phyloP scores from a whole-genome alignment of 2,113 vertebrate genomes.

The Coracopsis vasa region DNA sequence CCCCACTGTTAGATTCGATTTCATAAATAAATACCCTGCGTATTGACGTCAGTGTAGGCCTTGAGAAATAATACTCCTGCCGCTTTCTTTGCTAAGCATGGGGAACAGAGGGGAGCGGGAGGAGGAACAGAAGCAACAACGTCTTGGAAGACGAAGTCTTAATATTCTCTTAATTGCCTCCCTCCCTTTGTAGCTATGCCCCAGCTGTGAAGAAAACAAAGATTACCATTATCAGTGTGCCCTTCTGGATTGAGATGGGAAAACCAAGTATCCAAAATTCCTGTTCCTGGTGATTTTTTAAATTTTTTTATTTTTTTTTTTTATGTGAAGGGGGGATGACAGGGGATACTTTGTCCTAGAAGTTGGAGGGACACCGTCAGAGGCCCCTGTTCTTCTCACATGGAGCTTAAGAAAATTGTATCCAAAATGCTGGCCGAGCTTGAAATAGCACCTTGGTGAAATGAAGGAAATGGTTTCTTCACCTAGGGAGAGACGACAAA shows the following conservation, averaged over 20 bases:
- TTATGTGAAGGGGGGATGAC: not conserved
- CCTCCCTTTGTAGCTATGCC: conserved; percentile 10
- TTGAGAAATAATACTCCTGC: conserved; percentile 65
- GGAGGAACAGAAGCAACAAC: conserved; percentile 50
- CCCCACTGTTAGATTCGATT: conserved; percentile 60
- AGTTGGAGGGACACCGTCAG: not conserved
- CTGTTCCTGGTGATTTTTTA: not conserved
- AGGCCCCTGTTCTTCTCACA: not conserved
- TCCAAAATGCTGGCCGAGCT: not conserved
- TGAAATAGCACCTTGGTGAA: not conserved
- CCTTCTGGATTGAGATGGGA: not conserved
- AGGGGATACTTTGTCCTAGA: not conserved
- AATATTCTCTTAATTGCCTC: conserved; percentile 21
- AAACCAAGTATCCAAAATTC: not conserved
- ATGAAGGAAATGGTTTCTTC: not conserved
- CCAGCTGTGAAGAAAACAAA: conserved; percentile 2
- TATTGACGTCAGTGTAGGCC: conserved; percentile 59
- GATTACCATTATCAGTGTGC: conserved; percentile 13
- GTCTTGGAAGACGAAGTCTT: conserved; percentile 19
- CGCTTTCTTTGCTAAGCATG: not conserved
- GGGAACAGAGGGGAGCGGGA: not conserved
- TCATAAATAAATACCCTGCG: conserved; percentile 63
- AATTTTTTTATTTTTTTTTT: not conserved
- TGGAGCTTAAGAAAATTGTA: not conserved
- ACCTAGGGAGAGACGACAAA: not conserved